These are phyloP conservation scores for Siniperca knerii DNA, from an alignment of 2,113 vertebrate species.

Conservation along the genomic window DNA sequence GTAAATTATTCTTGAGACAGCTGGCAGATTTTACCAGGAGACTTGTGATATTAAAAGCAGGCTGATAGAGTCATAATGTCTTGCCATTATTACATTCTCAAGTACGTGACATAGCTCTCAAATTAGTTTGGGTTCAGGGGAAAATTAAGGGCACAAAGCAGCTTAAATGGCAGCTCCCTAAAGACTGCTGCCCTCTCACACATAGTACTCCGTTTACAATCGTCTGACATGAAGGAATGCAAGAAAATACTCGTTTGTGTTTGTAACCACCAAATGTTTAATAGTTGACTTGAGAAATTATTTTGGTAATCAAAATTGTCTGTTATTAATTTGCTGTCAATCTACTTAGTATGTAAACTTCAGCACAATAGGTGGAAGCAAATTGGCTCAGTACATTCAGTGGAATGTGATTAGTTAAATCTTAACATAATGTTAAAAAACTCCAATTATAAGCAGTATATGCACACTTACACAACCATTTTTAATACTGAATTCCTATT, in stretches of 20 bases:
- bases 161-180: conserved; percentile 10
- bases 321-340: conserved; percentile 3
- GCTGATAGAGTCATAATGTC: conserved; percentile 2
- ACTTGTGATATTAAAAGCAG: conserved; percentile 54
- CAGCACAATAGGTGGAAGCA: not conserved
- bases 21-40: conserved; percentile 43
- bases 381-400: conserved; percentile 15
- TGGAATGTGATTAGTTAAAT: conserved; percentile 20
- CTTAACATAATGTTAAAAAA: not conserved
- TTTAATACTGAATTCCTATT: conserved; percentile 45
- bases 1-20: conserved; percentile 33
- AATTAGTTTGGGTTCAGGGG: conserved; percentile 34
- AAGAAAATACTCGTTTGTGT: not conserved
- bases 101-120: conserved; percentile 7
- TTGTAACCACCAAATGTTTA: not conserved
- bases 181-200: not conserved
- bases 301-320: not conserved
- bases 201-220: not conserved
- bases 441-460: conserved; percentile 37
- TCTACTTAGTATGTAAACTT: not conserved
- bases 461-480: conserved; percentile 31
- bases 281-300: not conserved
- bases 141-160: conserved; percentile 22
- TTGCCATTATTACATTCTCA: conserved; percentile 13
- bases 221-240: not conserved